Percentiles rank a stretch among this genome's conserved stretches.
phyloP scores from a whole-genome alignment of 2,888 invertebrate genomes.

The Thereva nobilitata region DNA sequence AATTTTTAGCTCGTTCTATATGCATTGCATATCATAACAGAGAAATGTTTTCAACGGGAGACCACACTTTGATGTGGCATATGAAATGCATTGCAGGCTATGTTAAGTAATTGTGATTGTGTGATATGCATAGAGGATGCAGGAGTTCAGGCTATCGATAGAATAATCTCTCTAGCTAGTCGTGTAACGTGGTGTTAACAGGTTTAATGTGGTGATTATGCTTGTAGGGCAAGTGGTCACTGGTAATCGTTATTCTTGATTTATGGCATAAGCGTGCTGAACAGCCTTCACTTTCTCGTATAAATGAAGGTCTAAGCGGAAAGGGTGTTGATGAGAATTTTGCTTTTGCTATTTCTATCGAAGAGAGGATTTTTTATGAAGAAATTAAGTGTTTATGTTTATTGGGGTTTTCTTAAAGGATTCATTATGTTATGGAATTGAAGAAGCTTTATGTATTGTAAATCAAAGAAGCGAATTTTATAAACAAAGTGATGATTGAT shows the following conservation, averaged over 20 bases:
- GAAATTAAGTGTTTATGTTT: background rate
- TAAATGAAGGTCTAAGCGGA: conserved; percentile 1
- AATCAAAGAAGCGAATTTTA: no score
- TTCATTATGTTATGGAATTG: no score
- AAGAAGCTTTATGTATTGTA: no score
- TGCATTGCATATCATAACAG: no score
- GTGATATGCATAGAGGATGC: no score
- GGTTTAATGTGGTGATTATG: conserved; percentile 25
- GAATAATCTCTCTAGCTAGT: conserved; percentile 2
- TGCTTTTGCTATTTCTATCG: background rate
- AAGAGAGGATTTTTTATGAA: conserved; percentile 8
- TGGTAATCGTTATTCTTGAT: conserved; percentile 9
- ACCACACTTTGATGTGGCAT: no score
- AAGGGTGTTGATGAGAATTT: conserved; percentile 6
- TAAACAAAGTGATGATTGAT: no score
- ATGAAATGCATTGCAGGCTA: no score
- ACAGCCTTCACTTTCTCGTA: conserved; percentile 9
- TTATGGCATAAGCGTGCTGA: conserved; percentile 20
- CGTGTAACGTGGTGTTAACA: conserved; percentile 29
- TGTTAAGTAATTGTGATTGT: no score
- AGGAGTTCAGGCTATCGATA: background rate
- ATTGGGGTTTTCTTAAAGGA: no score
- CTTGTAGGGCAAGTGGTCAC: conserved; percentile 5
- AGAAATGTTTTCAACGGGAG: background rate
- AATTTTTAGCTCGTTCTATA: no score